These are phyloP conservation scores for Daubentonia madagascariensis DNA, from an alignment of 2,113 vertebrate genomes.

Conservation along the genomic window DNA sequence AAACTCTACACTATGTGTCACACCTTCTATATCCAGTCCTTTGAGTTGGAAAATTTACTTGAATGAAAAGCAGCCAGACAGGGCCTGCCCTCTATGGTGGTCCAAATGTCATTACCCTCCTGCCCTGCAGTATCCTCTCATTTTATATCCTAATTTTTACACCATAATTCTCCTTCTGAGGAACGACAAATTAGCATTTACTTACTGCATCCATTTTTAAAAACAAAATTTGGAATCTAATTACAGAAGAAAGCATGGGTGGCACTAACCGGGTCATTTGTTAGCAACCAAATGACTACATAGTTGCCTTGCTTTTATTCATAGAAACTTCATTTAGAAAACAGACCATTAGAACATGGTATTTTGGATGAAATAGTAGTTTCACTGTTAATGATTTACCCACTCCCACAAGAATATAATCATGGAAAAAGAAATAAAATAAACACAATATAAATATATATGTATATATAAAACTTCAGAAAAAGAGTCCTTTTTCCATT, in stretches of 20 bases:
- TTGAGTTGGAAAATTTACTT: not conserved
- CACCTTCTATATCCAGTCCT: not conserved
- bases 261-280: constrained; percentile 36
- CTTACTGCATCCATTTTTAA: constrained; percentile 13
- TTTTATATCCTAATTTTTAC: constrained; percentile 12
- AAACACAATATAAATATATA: constrained; percentile 67
- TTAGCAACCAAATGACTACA: constrained; percentile 50
- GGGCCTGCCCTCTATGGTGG: not conserved
- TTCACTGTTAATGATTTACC: constrained; percentile 67
- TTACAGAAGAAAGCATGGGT: constrained; percentile 57
- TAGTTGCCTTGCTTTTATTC: constrained; percentile 47
- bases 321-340: constrained; percentile 62
- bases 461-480: constrained; percentile 54
- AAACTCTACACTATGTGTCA: not conserved
- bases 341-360: constrained; percentile 46
- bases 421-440: constrained; percentile 77
- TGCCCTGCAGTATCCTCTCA: not conserved
- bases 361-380: constrained; percentile 60
- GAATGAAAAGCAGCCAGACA: constrained; percentile 6
- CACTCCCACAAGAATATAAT: constrained; percentile 64
- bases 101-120: not conserved
- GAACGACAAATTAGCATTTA: constrained; percentile 53
- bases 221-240: constrained; percentile 34
- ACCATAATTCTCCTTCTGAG: not conserved
- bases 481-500: constrained; percentile 70